Evolutionary conservation across 2,888 invertebrate species (phyloP).

Genomic region (Drosophila vallismaia): DNA sequence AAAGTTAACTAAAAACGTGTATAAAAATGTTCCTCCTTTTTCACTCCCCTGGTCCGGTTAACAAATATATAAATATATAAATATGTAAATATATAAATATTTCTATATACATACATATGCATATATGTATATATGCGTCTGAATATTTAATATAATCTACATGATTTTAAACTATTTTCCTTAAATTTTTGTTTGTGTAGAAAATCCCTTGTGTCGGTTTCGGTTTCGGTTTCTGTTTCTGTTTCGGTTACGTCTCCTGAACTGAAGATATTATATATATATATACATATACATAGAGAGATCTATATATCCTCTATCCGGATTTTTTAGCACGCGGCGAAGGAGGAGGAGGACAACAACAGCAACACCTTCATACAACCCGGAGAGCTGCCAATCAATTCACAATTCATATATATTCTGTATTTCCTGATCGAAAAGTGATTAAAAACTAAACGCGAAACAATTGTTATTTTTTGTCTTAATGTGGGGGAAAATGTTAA

Average conservation of each 20-base stretch:
- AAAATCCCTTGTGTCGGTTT: conserved; percentile 40
- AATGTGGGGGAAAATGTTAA: neutral
- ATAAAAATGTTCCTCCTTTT: conserved; percentile 18
- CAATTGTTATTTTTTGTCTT: neutral
- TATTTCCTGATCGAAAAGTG: neutral
- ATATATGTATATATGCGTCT: neutral
- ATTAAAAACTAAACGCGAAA: neutral
- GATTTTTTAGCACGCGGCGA: too few relatives aligned
- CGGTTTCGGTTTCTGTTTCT: neutral
- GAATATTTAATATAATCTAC: conserved; percentile 36
- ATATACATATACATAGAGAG: neutral
- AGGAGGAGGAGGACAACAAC: conserved; percentile 6
- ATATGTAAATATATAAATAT: neutral
- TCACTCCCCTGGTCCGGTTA: conserved; percentile 31
- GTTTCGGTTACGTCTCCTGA: conserved; percentile 18
- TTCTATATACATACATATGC: neutral
- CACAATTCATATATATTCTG: neutral
- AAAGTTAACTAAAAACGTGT: conserved; percentile 13
- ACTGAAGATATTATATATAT: conserved; percentile 2
- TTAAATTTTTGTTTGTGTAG: conserved; percentile 22
- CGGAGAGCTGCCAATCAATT: conserved; percentile 2
- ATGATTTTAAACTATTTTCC: conserved; percentile 26
- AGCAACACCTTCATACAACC: neutral
- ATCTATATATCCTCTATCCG: conserved; percentile 1
- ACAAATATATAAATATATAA: conserved; percentile 33